Conservation (phyloP, 2,888 invertebrate species). For the Meandrusa payeni region DNA sequence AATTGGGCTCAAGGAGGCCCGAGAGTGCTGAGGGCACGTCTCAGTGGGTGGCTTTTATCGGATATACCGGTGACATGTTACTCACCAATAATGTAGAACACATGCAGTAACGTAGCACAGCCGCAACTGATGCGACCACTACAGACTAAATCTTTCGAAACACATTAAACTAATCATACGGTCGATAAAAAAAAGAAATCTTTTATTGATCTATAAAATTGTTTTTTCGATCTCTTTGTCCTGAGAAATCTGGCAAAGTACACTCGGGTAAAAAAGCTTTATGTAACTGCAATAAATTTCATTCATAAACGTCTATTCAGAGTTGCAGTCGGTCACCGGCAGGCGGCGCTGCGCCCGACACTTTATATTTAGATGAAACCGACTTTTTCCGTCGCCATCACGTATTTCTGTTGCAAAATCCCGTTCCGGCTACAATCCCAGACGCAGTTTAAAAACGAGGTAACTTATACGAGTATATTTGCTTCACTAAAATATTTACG, state of each 20-base stretch:
- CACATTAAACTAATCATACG: conserved; percentile 10
- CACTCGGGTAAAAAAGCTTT: conserved; percentile 8
- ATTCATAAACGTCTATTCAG: conserved; percentile 27
- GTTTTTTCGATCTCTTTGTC: conserved; percentile 9
- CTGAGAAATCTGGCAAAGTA: conserved; percentile 8
- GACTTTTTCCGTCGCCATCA: conserved; percentile 16
- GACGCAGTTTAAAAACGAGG: too few species aligned
- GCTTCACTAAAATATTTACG: too few species aligned
- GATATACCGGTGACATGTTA: too few species aligned
- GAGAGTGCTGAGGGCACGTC: too few species aligned
- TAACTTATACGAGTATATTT: too few species aligned
- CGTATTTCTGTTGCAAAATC: conserved; percentile 10
- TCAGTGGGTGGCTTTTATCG: too few species aligned
- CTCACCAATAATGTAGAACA: too few species aligned
- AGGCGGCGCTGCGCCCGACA: conserved; percentile 8
- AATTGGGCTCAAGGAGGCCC: too few species aligned
- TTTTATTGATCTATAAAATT: conserved; percentile 15
- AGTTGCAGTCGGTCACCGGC: conserved; percentile 16
- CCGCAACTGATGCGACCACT: too few species aligned
- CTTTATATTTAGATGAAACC: conserved; percentile 23
- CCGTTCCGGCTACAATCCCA: neutral
- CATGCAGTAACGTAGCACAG: too few species aligned
- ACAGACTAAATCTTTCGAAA: conserved; percentile 19
- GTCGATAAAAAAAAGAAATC: conserved; percentile 5
- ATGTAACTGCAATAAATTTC: conserved; percentile 25